Percentiles rank a stretch among this genome's conserved stretches.
Conservation (phyloP, 2,797 vertebrate genomes). For the Cyprinella venusta region DNA sequence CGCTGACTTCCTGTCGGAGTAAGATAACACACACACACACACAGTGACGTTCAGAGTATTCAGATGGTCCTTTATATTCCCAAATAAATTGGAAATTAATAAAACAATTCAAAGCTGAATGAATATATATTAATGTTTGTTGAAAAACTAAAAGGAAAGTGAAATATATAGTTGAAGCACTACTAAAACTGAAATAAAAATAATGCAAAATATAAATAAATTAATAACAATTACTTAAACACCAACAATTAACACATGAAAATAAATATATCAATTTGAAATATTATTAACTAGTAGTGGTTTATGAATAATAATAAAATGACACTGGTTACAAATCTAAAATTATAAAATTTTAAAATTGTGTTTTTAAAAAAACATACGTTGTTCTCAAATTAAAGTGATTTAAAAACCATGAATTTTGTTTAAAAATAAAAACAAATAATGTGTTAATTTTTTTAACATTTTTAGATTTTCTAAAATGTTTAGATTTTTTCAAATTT, state of each 20-base stretch:
- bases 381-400: no score
- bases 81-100: not conserved
- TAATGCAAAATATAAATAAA: not conserved
- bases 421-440: no score
- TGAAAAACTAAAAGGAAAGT: not conserved
- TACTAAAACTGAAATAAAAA: not conserved
- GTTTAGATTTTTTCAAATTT: no score
- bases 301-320: no score
- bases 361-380: no score
- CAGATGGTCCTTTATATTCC: not conserved
- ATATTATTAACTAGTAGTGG: not conserved
- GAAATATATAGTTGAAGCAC: not conserved
- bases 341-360: no score
- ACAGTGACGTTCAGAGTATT: not conserved
- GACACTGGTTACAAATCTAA: no score
- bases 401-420: no score
- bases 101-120: not conserved
- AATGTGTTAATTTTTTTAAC: no score
- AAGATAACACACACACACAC: constrained; percentile 67
- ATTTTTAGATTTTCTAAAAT: no score
- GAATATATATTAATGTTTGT: not conserved
- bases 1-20: constrained; percentile 97
- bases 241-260: not conserved
- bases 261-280: not conserved
- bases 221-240: not conserved